Percentiles rank a stretch among this genome's conserved stretches.
Conservation (phyloP, 2,797 vertebrate species). For the Nannoperca obscura region DNA sequence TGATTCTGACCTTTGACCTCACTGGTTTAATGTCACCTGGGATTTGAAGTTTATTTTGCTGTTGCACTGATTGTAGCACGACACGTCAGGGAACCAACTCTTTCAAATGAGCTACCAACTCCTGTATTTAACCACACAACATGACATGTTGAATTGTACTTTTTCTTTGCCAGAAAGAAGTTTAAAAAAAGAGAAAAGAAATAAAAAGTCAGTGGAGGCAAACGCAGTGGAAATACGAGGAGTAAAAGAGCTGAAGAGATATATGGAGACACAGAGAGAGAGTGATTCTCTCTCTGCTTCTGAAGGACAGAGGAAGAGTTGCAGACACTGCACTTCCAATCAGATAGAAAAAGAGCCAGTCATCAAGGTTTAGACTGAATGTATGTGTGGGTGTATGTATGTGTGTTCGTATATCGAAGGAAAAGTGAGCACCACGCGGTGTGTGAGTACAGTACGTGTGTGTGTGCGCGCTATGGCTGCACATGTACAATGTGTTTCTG, state of each 20-base stretch:
- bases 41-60: not conserved
- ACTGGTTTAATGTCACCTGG: not conserved
- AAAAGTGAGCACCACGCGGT: not conserved
- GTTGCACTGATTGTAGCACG: constrained; percentile 14
- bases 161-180: constrained; percentile 34
- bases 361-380: constrained; percentile 75
- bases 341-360: constrained; percentile 79
- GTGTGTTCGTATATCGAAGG: not conserved
- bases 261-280: constrained; percentile 19
- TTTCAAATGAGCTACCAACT: constrained; percentile 37
- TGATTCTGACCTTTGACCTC: constrained; percentile 23
- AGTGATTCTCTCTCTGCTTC: constrained; percentile 61
- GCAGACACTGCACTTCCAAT: constrained; percentile 78
- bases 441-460: constrained; percentile 1
- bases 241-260: constrained; percentile 46
- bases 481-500: constrained; percentile 44
- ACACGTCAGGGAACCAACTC: constrained; percentile 27
- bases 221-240: constrained; percentile 23
- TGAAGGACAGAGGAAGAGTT: constrained; percentile 77
- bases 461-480: constrained; percentile 1
- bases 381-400: constrained; percentile 10
- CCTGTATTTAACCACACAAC: constrained; percentile 28
- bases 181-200: not conserved
- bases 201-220: constrained; percentile 26
- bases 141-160: constrained; percentile 37